Evolutionary conservation across 2,113 vertebrate species (phyloP).

Genomic region (Apteryx owenii): DNA sequence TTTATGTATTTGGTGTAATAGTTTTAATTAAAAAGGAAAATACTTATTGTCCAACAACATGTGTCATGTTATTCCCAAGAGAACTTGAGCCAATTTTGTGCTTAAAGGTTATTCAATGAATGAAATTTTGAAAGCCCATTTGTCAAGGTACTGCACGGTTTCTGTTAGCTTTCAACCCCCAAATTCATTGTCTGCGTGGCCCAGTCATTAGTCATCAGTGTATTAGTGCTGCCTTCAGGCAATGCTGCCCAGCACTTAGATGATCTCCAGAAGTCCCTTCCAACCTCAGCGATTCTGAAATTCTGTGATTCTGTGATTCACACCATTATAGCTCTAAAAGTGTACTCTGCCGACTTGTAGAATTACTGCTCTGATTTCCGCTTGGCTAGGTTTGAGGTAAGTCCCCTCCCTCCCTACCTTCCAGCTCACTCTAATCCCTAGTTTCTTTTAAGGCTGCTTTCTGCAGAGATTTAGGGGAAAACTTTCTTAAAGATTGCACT

Average conservation of each 20-base stretch:
- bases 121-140: slow-evolving; percentile 92
- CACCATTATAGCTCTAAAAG: slow-evolving; percentile 80
- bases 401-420: slow-evolving; percentile 77
- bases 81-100: slow-evolving; percentile 83
- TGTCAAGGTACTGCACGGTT: slow-evolving; percentile 88
- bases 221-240: slow-evolving; percentile 87
- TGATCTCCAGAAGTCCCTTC: no score
- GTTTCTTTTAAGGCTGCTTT: slow-evolving; percentile 78
- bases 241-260: slow-evolving; percentile 77
- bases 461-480: slow-evolving; percentile 70
- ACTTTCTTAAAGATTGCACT: slow-evolving; percentile 67
- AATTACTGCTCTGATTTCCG: slow-evolving; percentile 83
- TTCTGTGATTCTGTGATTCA: slow-evolving; percentile 41
- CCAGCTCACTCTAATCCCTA: slow-evolving; percentile 79
- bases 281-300: no score
- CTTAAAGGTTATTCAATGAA: slow-evolving; percentile 92
- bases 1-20: slow-evolving; percentile 68
- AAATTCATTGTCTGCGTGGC: slow-evolving; percentile 94
- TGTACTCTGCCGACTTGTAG: slow-evolving; percentile 79
- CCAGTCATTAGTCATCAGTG: slow-evolving; percentile 95
- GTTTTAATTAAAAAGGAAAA: slow-evolving; percentile 83
- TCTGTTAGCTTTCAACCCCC: slow-evolving; percentile 83
- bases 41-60: slow-evolving; percentile 76
- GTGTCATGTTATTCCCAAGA: slow-evolving; percentile 76
- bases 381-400: slow-evolving; percentile 84